phyloP scores from a whole-genome alignment of 2,113 vertebrate genomes.

The Lophura nycthemera region DNA sequence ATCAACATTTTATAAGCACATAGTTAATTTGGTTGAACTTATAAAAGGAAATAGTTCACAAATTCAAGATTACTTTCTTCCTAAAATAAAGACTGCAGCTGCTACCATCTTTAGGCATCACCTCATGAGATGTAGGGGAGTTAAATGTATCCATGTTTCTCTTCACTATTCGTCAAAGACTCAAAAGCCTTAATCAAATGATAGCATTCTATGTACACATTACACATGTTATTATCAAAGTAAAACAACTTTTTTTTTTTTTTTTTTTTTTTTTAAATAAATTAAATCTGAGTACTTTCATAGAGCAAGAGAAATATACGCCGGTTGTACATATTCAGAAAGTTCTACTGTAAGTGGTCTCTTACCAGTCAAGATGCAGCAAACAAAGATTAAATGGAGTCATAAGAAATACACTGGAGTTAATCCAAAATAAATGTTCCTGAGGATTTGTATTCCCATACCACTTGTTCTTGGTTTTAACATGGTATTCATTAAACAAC shows the following conservation, averaged over 20 bases:
- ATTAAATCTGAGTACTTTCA: background rate
- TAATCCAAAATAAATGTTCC: background rate
- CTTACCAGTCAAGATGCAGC: background rate
- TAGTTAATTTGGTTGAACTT: background rate
- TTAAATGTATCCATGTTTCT: background rate
- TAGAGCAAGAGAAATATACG: background rate
- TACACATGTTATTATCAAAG: background rate
- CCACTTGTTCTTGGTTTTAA: background rate
- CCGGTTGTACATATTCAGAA: background rate
- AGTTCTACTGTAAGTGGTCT: background rate
- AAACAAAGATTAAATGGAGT: background rate
- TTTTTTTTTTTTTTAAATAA: no score
- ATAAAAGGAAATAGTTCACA: background rate
- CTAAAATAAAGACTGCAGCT: background rate
- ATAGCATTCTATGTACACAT: background rate
- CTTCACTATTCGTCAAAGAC: fast-evolving
- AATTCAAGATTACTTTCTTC: background rate
- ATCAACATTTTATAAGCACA: background rate
- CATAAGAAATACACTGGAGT: background rate
- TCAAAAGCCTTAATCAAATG: background rate
- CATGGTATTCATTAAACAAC: background rate
- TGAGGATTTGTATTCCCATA: background rate
- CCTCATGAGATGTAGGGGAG: background rate
- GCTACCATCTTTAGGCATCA: background rate
- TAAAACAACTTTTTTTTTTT: background rate